These are phyloP conservation scores for Micromys minutus DNA, from an alignment of 2,113 vertebrate genomes.

Conservation along the genomic window DNA sequence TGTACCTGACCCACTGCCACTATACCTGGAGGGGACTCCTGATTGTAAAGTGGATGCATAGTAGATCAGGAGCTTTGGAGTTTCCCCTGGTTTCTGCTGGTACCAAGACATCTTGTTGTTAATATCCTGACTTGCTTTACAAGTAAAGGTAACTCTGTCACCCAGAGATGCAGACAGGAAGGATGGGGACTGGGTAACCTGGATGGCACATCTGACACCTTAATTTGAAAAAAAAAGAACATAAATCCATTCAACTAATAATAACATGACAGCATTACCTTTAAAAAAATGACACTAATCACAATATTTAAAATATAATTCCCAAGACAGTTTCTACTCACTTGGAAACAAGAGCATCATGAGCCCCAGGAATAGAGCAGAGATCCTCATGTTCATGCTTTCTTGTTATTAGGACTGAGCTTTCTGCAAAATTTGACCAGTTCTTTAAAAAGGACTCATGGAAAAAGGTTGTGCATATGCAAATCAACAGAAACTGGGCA, in stretches of 20 bases:
- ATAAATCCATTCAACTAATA: not conserved
- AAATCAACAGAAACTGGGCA: not conserved
- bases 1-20: not conserved
- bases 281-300: not conserved
- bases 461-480: not conserved
- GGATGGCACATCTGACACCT: not conserved
- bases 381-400: not conserved
- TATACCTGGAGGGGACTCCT: not conserved
- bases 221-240: not conserved
- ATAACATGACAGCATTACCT: not conserved
- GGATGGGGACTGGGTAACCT: not conserved
- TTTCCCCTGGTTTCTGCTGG: conserved; percentile 11
- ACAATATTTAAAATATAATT: not conserved
- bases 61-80: not conserved
- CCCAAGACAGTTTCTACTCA: too few species aligned
- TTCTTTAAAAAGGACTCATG: too few species aligned
- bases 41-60: accelerated
- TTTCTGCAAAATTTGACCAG: too few species aligned
- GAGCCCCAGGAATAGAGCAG: too few species aligned
- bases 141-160: not conserved
- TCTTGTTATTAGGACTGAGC: not conserved
- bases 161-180: not conserved
- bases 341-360: too few species aligned
- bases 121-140: not conserved
- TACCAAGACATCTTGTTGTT: not conserved